These are phyloP conservation scores for Caiman crocodilus DNA, from an alignment of 2,797 vertebrate genomes.

Conservation along the genomic window DNA sequence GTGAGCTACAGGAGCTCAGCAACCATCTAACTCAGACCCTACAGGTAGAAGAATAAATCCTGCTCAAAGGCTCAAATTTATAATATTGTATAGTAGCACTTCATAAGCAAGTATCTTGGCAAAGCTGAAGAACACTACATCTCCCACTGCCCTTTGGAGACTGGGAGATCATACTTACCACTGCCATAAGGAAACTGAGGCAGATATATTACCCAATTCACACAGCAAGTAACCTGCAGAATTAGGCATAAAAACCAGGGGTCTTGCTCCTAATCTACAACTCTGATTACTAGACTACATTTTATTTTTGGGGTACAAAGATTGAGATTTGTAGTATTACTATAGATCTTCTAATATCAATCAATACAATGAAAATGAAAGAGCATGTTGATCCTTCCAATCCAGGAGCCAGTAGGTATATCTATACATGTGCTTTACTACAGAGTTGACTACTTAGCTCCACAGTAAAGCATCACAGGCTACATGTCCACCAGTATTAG, in stretches of 20 bases:
- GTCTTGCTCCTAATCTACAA: not conserved
- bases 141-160: not conserved
- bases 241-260: constrained; percentile 26
- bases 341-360: not conserved
- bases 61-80: constrained; percentile 31
- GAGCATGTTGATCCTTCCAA: not conserved
- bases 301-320: too few relatives aligned
- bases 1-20: constrained; percentile 15
- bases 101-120: not conserved
- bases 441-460: too few relatives aligned
- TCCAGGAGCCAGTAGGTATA: not conserved
- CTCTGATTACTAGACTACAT: not conserved
- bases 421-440: not conserved
- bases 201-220: constrained; percentile 29
- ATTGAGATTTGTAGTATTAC: not conserved
- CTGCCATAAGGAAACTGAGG: constrained; percentile 25
- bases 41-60: constrained; percentile 34
- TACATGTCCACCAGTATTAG: too few relatives aligned
- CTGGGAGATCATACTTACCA: constrained; percentile 6
- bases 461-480: too few relatives aligned
- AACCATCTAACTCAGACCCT: constrained; percentile 47
- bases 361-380: not conserved
- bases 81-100: not conserved
- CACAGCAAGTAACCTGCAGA: not conserved
- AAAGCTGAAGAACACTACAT: not conserved